Evolutionary conservation across 2,888 invertebrate species (phyloP), one percentile per base, ranked within the genome.

Genomic region (Caenorhabditis panamensis): DNA sequence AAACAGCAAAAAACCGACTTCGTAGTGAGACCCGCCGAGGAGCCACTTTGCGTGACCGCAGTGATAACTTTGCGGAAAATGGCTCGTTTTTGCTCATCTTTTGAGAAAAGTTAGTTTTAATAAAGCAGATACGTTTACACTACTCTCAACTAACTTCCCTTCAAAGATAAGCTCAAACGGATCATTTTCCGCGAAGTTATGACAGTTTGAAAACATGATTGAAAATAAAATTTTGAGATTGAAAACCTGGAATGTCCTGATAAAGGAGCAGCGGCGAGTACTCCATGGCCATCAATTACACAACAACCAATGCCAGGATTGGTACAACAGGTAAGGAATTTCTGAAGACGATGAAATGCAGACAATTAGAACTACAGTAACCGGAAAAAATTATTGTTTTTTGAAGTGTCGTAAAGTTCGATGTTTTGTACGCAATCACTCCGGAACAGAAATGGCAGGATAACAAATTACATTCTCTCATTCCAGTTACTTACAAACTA

Each of bases 401-500:
- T 31, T 9, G 9, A 31, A 9, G n/a, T 49, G 2, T 49, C 49
- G 20, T 49, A 5, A 49, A 20, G 20, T 49, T 8, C 9, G 51
- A 24, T 24, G 24, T 9, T 6, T 31, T 31, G 31, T 31, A 31
- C 24, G 22, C 22, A 49, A 44, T n/a, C n/a, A 44, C 5, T 3
- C 49, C 49, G 20, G 2, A 2, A 16, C 24, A 4, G 5, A 4
- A 31, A 31, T 31, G 4, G 31, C 31, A 18, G 20, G 5, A 49
- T 6, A 20, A 18, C 9, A 18, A 20, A 2, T 20, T 49, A 20
- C 22, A 53, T 31, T 31, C 51, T 11, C 51, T 0, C 16, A 9
- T 82, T 85, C 66, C 49, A 88, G 88, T 81, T 89, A 67, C 77
- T 89, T 2, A 79, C 84, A 22, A 89, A 89, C 75, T 87, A 87